A percentile compares a stretch with the other conserved stretches of the same genome.
phyloP scores from a whole-genome alignment of 2,113 vertebrate species.

The Zapus hudsonius region DNA sequence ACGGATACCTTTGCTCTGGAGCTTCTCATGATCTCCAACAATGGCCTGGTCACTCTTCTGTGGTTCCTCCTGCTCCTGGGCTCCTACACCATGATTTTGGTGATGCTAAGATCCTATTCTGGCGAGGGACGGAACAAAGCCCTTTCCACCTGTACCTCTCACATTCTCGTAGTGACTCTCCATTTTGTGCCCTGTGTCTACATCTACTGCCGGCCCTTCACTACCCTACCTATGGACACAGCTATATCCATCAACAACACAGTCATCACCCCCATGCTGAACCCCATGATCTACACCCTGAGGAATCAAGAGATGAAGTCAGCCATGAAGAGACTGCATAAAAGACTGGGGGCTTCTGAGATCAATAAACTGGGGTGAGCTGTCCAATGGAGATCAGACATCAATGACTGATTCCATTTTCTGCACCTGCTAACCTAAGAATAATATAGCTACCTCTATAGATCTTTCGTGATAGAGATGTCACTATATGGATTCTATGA shows the following conservation, averaged over 20 bases:
- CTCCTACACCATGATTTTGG: constrained; percentile 63
- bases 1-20: constrained; percentile 47
- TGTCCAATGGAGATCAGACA: not conserved
- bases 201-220: constrained; percentile 70
- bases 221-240: constrained; percentile 64
- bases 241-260: constrained; percentile 73
- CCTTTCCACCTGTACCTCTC: constrained; percentile 74
- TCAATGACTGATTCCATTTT: not conserved
- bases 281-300: constrained; percentile 75
- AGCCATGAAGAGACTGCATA: constrained; percentile 67
- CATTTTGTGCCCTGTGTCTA: constrained; percentile 66
- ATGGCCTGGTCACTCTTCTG: constrained; percentile 64
- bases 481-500: not conserved
- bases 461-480: not conserved
- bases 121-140: constrained; percentile 56
- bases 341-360: constrained; percentile 37
- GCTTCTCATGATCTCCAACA: constrained; percentile 74
- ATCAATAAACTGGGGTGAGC: constrained; percentile 31
- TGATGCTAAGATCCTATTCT: constrained; percentile 41
- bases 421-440: not conserved
- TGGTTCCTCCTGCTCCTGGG: constrained; percentile 73
- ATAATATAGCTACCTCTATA: not conserved
- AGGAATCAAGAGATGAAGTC: constrained; percentile 76
- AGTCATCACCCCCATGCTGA: constrained; percentile 67
- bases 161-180: constrained; percentile 73